A percentile compares a stretch with the other conserved stretches of the same genome.
Conservation (phyloP, 2,888 invertebrate genomes). For the Idaea straminata region DNA sequence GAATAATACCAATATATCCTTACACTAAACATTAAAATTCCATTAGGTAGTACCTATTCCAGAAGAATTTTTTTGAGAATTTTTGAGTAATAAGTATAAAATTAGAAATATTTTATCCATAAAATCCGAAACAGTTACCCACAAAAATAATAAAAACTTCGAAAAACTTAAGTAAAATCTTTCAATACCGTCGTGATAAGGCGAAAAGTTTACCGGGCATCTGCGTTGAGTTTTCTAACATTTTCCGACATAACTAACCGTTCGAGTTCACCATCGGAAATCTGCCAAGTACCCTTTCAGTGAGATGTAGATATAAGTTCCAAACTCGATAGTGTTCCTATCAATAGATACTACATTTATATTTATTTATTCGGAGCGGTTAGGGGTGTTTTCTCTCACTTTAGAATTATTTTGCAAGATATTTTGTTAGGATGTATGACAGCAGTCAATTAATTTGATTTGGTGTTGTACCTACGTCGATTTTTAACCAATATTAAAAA, state of each 20-base stretch:
- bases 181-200: constrained; percentile 2
- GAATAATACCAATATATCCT: no score
- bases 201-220: background rate
- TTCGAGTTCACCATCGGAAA: constrained; percentile 16
- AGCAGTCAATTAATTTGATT: no score
- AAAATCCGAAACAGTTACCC: background rate
- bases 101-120: background rate
- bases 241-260: constrained; percentile 11
- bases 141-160: background rate
- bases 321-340: constrained; percentile 57
- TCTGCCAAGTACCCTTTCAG: constrained; percentile 23
- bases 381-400: background rate
- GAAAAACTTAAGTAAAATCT: constrained; percentile 26
- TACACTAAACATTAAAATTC: no score
- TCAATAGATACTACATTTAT: constrained; percentile 45
- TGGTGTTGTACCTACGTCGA: no score
- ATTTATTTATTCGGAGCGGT: constrained; percentile 14
- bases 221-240: background rate
- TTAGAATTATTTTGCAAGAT: background rate
- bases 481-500: no score
- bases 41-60: no score
- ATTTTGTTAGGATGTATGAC: background rate
- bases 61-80: background rate
- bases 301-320: constrained; percentile 29
- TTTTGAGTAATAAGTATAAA: background rate